Evolutionary conservation across 2,888 invertebrate genomes (phyloP).

Genomic region (Megalurothrips usitatus): DNA sequence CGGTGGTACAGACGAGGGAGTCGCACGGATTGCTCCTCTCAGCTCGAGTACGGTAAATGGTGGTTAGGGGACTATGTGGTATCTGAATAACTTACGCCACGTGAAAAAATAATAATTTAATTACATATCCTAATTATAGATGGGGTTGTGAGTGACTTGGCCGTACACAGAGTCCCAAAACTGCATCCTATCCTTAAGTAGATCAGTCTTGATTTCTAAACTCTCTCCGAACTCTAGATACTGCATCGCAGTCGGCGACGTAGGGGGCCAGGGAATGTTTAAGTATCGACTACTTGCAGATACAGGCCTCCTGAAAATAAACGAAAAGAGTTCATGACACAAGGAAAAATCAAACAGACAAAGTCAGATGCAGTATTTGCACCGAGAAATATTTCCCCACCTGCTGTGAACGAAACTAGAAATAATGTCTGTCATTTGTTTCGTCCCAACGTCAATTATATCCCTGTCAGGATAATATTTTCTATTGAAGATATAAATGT

Average conservation of each 20-base stretch:
- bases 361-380: neutral
- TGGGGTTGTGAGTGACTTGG: neutral
- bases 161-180: slow-evolving; percentile 8
- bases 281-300: neutral
- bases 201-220: slow-evolving; percentile 5
- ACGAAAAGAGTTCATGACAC: no score
- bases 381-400: neutral
- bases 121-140: neutral
- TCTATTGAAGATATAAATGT: slow-evolving; percentile 40
- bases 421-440: neutral
- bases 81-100: neutral
- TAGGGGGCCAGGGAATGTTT: neutral
- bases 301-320: neutral
- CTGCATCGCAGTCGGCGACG: neutral
- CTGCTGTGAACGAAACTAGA: neutral
- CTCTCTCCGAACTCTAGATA: neutral
- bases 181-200: neutral
- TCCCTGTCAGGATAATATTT: neutral
- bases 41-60: neutral
- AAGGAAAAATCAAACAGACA: neutral
- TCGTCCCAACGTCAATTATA: neutral
- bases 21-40: no score
- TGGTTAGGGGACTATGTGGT: neutral
- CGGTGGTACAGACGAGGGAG: no score
- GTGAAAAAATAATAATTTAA: neutral